Percentiles rank a stretch among this genome's conserved stretches.
Conservation (phyloP, 64 coral and sea anemone genomes). For the Actinia equina region DNA sequence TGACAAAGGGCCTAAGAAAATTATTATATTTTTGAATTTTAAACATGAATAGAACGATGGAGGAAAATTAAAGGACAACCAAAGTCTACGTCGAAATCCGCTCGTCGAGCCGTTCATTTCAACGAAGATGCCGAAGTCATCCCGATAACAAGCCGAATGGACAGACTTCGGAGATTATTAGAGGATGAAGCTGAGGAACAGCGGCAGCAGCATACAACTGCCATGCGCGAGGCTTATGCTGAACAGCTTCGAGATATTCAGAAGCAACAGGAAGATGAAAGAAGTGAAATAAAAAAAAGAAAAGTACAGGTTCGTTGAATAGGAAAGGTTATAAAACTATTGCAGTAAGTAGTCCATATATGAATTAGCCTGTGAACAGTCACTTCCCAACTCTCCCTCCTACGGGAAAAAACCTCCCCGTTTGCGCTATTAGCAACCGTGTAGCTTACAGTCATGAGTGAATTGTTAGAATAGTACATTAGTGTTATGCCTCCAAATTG, state of each 20-base stretch:
- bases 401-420: too few species aligned
- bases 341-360: not conserved
- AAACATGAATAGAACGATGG: not conserved
- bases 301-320: slow-evolving; percentile 32
- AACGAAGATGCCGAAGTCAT: slow-evolving; percentile 79
- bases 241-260: slow-evolving; percentile 71
- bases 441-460: too few species aligned
- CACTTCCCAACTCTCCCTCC: too few species aligned
- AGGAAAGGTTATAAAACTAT: too few species aligned
- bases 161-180: slow-evolving; percentile 66
- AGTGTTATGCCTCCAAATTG: too few species aligned
- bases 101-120: slow-evolving; percentile 75
- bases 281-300: slow-evolving; percentile 26
- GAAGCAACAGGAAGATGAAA: slow-evolving; percentile 41
- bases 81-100: not conserved
- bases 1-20: not conserved
- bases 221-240: slow-evolving; percentile 54
- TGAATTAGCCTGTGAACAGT: not conserved
- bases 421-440: too few species aligned
- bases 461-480: too few species aligned
- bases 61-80: not conserved
- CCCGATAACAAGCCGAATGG: slow-evolving; percentile 83
- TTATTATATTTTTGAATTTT: not conserved
- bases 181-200: slow-evolving; percentile 67
- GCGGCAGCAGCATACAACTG: slow-evolving; percentile 55